A percentile compares a stretch with the other conserved stretches of the same genome.
Evolutionary conservation across 2,797 vertebrate species (phyloP).

Genomic region (Anguilla pacifica): DNA sequence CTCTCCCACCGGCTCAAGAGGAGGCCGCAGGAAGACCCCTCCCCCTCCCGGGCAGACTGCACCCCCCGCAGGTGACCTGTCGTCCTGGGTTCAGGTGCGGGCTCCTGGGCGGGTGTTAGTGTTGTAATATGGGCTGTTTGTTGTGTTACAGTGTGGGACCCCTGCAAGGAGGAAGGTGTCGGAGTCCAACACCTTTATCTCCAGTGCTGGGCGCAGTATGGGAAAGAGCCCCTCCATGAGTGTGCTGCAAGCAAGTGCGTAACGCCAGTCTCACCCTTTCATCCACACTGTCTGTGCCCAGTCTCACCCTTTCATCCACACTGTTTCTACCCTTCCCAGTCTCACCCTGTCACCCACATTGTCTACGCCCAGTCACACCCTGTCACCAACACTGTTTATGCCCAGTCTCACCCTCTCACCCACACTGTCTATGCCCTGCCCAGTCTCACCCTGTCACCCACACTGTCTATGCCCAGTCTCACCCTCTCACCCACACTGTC

Average conservation of each 20-base stretch:
- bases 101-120: slow-evolving; percentile 26
- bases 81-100: not conserved
- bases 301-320: not conserved
- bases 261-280: not conserved
- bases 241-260: slow-evolving; percentile 70
- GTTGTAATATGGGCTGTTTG: slow-evolving; percentile 41
- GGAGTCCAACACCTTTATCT: slow-evolving; percentile 78
- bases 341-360: not conserved
- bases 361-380: not conserved
- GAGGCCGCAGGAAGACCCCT: not conserved
- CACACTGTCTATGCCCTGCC: not conserved
- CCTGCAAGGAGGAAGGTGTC: slow-evolving; percentile 80
- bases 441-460: too few species aligned
- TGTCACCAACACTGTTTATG: not conserved
- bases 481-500: not conserved
- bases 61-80: slow-evolving; percentile 13
- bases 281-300: not conserved
- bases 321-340: too few species aligned
- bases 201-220: slow-evolving; percentile 58
- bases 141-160: slow-evolving; percentile 67
- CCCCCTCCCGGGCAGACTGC: not conserved
- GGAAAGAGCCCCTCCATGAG: slow-evolving; percentile 57
- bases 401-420: not conserved
- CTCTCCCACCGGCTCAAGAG: slow-evolving; percentile 27
- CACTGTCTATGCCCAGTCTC: not conserved